Evolutionary conservation across 2,797 vertebrate species (phyloP), one percentile per base, ranked within the genome.

Genomic region (Synaphobranchus kaupii): DNA sequence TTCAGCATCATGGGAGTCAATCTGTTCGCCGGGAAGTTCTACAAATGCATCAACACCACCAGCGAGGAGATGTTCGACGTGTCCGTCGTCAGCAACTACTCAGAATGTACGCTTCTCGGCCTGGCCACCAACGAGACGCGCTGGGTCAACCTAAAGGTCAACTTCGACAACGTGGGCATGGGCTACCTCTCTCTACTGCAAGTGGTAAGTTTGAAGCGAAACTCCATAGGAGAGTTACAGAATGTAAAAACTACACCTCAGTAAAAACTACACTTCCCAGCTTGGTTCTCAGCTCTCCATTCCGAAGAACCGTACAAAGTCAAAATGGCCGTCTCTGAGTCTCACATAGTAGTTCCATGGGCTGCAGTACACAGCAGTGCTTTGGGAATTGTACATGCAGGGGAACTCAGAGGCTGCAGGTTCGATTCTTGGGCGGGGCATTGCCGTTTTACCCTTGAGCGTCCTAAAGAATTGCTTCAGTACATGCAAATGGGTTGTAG

Each of bases 1-100:
- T 99, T 99, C 95, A 97, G 97, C 92, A 99, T 99, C 90, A 98
- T 99, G 97, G 98, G 98, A 0, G 98, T 99, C 84, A 98, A 99
- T 90, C 91, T 99, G 86, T 99, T 99, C 7, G 98, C 98, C 0
- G 98, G 98, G 71, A 99, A 98, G 94, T 99, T 96, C 93, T 97
- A 96, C 92, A 93, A 94, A 34, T 99, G 98, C 78, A 85, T 96
- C 80, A 99, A 99, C 84, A 94, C 93, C 85, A 99, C 98, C 6
- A 93, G 96, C 0, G 95, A 93, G 0, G 94, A 96, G 3, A 0
- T 28, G 0, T 96, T 98, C 0, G 6, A 5, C 0, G 4, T 88
- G 17, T 78, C 90, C 0, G 10, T 48, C 0, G 95, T 98, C 90
- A 95, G 98, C 94, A 99, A 99, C 91, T 97, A 92, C 87, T 96